Evolutionary conservation across 2,113 vertebrate genomes (phyloP), one percentile per base, ranked within the genome.

Genomic region (Eretmochelys imbricata): DNA sequence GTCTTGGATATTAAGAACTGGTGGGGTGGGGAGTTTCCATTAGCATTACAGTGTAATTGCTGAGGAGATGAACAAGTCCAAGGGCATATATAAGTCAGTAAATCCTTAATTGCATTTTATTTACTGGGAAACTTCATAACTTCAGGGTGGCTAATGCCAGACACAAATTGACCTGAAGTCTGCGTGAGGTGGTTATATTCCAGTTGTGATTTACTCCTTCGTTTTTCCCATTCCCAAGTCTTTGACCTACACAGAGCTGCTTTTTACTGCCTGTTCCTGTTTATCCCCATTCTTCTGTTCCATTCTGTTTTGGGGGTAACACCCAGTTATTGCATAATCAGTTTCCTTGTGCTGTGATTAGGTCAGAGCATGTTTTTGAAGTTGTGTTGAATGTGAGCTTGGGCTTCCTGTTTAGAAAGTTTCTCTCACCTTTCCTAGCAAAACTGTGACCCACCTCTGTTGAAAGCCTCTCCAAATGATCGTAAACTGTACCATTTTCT

Each of bases 401-500:
- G 42, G 48, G 48, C 38, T 59, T 81, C 57, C 19, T 51, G 76
- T 13, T 0, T 10, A 35, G 85, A 31, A n/a, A 35, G n/a, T n/a
- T 1, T 20, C 1, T 50, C 13, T 0, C n/a, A 38, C 22, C 3
- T 86, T 78, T 31, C 2, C 49, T 24, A 2, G 1, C 35, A 35
- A 6, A 0, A 11, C 31, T 25, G 1, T 10, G 14, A 38, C 48
- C 8, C 22, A 1, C 22, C 24, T 82, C 8, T 35, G 55, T 57
- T 51, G 2, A 27, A 46, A 17, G 35, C 19, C n/a, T 53, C 13
- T n/a, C n/a, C 78, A 1, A 0, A 29, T 48, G 1, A 48, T 48
- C 31, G 2, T 51, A 1, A 17, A 76, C 75, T 1, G 35, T 4
- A 0, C 25, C 0, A 0, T 17, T 54, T 5, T 27, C 89, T 17